phyloP scores from a whole-genome alignment of 2,888 invertebrate genomes.

The Cremastobaeus sp. region DNA sequence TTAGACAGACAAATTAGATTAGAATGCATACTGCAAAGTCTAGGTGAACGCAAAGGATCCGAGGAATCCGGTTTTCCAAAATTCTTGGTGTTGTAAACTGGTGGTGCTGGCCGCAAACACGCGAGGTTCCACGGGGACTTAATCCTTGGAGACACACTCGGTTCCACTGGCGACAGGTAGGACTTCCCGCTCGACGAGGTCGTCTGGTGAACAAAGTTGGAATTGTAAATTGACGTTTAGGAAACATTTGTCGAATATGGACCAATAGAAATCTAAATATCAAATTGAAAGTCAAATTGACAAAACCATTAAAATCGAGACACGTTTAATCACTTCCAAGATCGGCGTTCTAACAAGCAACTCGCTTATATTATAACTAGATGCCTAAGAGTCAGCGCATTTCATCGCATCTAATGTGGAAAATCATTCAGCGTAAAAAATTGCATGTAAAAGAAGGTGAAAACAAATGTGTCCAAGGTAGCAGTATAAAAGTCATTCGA shows the following conservation, averaged over 20 bases:
- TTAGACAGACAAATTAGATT: no score
- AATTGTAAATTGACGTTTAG: no score
- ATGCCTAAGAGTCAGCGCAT: constrained; percentile 17
- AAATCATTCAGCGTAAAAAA: constrained; percentile 1
- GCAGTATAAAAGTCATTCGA: no score
- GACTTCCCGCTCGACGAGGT: constrained; percentile 71
- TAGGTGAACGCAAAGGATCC: constrained; percentile 68
- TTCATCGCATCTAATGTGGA: constrained; percentile 27
- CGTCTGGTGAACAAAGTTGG: constrained; percentile 23
- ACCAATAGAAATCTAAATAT: no score
- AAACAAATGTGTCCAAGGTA: not conserved
- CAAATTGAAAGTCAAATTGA: no score
- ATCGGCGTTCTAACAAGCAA: constrained; percentile 35
- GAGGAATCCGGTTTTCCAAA: constrained; percentile 80
- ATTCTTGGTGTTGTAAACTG: constrained; percentile 87
- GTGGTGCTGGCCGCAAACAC: constrained; percentile 92
- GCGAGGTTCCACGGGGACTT: constrained; percentile 86
- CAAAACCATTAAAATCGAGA: no score
- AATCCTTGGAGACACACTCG: constrained; percentile 72
- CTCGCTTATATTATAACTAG: constrained; percentile 19
- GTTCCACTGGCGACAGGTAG: constrained; percentile 69
- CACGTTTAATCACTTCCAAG: not conserved
- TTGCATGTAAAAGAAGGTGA: not conserved
- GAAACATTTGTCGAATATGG: no score
- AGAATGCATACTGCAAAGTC: constrained; percentile 72